phyloP scores from a whole-genome alignment of 2,113 vertebrate genomes.

The Ranitomeya imitator region DNA sequence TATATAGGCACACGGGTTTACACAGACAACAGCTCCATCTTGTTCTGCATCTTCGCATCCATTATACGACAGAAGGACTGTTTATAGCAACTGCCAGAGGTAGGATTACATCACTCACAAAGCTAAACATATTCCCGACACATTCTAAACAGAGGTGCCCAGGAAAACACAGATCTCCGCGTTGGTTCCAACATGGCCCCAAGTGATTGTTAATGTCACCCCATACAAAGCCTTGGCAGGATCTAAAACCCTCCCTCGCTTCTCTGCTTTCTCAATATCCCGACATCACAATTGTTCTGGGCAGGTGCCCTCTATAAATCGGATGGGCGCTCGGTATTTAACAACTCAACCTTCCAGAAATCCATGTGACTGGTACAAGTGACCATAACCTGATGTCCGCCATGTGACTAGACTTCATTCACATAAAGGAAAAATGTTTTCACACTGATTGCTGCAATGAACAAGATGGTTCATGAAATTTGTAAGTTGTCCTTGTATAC shows the following conservation, averaged over 20 bases:
- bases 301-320: slow-evolving; percentile 20
- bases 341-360: no score
- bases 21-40: not conserved
- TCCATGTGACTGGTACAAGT: no score
- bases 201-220: not conserved
- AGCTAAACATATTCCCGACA: slow-evolving; percentile 44
- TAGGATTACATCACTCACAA: slow-evolving; percentile 38
- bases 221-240: slow-evolving; percentile 44
- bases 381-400: no score
- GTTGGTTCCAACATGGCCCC: not conserved
- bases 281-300: not conserved
- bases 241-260: not conserved
- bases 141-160: slow-evolving; percentile 35
- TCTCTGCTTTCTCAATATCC: not conserved
- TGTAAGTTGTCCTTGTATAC: no score
- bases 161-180: not conserved
- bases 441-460: no score
- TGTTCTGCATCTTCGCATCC: not conserved
- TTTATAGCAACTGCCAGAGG: slow-evolving; percentile 31
- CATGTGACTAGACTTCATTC: no score
- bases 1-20: not conserved
- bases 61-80: not conserved
- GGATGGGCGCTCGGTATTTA: not conserved
- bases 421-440: no score
- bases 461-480: no score